Base-by-base conservation (phyloP, 2,113 vertebrate genomes). In the Phasianus colchicus region DNA sequence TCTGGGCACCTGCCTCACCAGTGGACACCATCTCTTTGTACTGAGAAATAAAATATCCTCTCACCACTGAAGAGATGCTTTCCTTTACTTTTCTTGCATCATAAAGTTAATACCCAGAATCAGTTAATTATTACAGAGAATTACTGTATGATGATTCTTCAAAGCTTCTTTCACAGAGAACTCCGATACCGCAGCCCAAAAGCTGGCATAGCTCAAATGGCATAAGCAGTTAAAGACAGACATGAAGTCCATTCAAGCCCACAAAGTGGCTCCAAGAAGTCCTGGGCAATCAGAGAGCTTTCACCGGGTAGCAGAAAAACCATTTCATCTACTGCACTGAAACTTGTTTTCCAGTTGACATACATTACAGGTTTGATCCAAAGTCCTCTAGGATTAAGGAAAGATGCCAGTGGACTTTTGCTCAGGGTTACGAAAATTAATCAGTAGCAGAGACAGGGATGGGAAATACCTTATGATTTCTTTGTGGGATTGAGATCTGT, bases 401-500 rank as follows among this genome's bases (percentile, higher is more conserved):
- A 20, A 57, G 48, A 22, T 58, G 42, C 2, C 29, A 13, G 14
- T 5, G 19, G 22, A 4, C 11, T 83, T 32, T 9, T 29, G 30
- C 38, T 74, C 1, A 5, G 32, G 60, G 22, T 2, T 65, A 25
- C 22, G 45, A 32, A 43, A 42, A 50, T 25, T 18, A 29, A 42
- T 0, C 2, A 75, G 20, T 25, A 48, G 2, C 0, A 27, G 9
- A 34, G 11, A 29, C 32, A 42, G n/a, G 13, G 25, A 11, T 16
- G 45, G 52, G 32, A 43, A 66, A 36, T 21, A 52, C 22, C 32
- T 24, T 20, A 0, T 0, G 7, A 11, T 10, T n/a, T 40, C 69
- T 71, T 2, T 29, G 4, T 0, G 29, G 48, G 25, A 50, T 0
- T 43, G 60, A 34, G 50, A 63, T 4, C 4, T 60, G 5, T 10